Evolutionary conservation across 2,797 vertebrate genomes (phyloP).

Genomic region (Falco novaeseelandiae): DNA sequence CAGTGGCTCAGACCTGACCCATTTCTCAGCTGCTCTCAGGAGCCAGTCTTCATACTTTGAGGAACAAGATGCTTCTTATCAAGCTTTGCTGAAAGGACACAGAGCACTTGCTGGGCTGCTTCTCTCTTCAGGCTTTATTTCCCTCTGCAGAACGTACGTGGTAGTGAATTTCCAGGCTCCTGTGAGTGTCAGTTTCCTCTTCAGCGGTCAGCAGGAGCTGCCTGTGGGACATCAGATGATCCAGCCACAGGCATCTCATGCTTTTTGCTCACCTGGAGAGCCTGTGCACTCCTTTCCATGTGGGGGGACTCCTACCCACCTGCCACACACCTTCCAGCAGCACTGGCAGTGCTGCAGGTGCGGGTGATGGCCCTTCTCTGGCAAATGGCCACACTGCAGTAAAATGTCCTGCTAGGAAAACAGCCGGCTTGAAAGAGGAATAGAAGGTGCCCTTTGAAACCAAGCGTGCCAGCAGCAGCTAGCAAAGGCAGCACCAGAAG

Average conservation of each 20-base stretch:
- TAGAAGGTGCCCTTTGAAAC: not conserved
- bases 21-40: not conserved
- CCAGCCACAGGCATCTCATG: not conserved
- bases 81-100: not conserved
- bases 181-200: not conserved
- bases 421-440: not conserved
- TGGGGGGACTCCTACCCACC: not conserved
- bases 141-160: not conserved
- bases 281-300: fast-evolving
- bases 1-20: not conserved
- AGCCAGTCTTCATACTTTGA: not conserved
- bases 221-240: not conserved
- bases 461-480: not conserved
- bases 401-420: not conserved
- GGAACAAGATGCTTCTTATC: fast-evolving
- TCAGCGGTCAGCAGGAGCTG: not conserved
- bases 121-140: not conserved
- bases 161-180: not conserved
- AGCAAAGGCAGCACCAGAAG: not conserved
- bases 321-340: not conserved
- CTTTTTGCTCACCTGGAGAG: not conserved
- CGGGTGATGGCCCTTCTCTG: not conserved
- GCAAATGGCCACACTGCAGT: not conserved
- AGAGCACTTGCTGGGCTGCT: not conserved
- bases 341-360: not conserved